phyloP scores from a whole-genome alignment of 2,113 vertebrate genomes.

The Aleadryas rufinucha region DNA sequence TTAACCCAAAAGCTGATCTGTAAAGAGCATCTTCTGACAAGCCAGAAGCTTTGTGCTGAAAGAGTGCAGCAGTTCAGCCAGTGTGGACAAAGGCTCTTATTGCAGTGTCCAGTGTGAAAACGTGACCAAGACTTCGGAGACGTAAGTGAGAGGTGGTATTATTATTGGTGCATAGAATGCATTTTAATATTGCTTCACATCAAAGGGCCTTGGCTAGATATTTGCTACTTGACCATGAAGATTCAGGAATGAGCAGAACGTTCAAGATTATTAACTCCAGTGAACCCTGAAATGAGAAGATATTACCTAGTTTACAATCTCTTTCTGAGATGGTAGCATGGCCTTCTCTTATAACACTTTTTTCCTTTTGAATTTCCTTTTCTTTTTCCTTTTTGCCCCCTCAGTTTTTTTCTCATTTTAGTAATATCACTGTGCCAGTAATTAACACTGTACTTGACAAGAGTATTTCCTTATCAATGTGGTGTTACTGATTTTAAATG shows the following conservation, averaged over 20 bases:
- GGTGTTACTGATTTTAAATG: not conserved
- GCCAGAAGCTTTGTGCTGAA: not conserved
- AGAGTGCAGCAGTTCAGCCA: not conserved
- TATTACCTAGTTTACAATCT: conserved; percentile 1
- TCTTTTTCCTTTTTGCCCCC: not conserved
- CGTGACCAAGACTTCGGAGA: accelerated
- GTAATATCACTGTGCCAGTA: not conserved
- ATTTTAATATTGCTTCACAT: not conserved
- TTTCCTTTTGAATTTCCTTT: not conserved
- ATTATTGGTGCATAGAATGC: not conserved
- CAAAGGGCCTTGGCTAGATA: not conserved
- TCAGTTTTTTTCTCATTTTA: not conserved
- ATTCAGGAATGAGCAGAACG: conserved; percentile 14
- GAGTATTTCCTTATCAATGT: not conserved
- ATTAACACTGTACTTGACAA: not conserved
- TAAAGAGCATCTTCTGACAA: not conserved
- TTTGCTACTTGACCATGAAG: conserved; percentile 28
- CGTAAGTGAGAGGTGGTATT: not conserved
- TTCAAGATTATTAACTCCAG: conserved; percentile 44
- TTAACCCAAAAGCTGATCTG: not conserved
- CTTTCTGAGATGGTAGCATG: not conserved
- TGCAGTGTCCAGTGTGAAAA: not conserved
- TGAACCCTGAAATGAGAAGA: conserved; percentile 51
- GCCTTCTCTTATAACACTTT: not conserved
- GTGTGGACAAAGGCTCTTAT: not conserved